Evolutionary conservation across 2,113 vertebrate species (phyloP).

Genomic region (Lycaon pictus): DNA sequence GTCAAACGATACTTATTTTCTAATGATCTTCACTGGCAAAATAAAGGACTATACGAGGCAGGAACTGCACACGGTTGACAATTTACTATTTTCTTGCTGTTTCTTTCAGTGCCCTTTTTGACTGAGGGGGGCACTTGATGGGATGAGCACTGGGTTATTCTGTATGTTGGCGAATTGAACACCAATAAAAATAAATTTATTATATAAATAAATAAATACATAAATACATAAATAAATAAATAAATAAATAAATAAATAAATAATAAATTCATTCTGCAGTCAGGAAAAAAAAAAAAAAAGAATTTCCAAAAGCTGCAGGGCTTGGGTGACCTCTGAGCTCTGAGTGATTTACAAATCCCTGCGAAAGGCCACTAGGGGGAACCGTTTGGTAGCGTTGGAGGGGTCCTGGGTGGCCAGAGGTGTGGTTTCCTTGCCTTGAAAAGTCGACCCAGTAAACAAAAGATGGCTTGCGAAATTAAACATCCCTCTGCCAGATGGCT

Average conservation of each 20-base stretch:
- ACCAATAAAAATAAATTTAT: no score
- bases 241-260: no score
- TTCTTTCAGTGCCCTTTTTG: neutral
- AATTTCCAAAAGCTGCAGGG: neutral
- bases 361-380: slow-evolving; percentile 61
- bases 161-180: no score
- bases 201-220: no score
- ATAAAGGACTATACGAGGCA: neutral
- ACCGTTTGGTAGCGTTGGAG: slow-evolving; percentile 36
- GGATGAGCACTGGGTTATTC: no score
- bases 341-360: neutral
- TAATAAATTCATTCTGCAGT: no score
- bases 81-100: neutral
- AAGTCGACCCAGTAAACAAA: neutral
- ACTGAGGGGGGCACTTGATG: no score
- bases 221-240: no score
- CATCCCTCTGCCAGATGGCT: neutral
- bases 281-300: no score
- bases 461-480: neutral
- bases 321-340: fast-evolving
- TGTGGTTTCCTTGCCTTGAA: fast-evolving
- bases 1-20: neutral
- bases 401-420: fast-evolving
- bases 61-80: neutral
- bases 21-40: neutral